Percentiles rank a stretch among this genome's conserved stretches.
phyloP scores from a whole-genome alignment of 2,888 invertebrate species.

The Tenthredo notha region DNA sequence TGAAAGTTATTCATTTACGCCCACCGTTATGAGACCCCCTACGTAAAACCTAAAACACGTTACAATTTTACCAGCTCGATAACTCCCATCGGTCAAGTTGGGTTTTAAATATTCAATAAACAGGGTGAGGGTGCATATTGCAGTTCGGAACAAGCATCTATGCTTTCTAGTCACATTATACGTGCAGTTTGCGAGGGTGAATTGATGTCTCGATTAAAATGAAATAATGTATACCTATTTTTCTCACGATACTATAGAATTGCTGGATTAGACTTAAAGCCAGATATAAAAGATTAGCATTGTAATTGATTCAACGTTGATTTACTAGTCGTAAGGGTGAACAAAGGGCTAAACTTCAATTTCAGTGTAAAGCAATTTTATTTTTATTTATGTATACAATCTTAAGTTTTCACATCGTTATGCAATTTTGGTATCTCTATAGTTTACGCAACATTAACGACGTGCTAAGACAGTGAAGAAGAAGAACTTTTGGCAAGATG shows the following conservation, averaged over 20 bases:
- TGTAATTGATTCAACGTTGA: conserved; percentile 10
- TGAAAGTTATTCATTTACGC: conserved; percentile 33
- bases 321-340: neutral
- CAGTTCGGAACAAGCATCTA: neutral
- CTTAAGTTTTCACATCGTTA: neutral
- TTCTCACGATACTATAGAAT: conserved; percentile 11
- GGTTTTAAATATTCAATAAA: neutral
- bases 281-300: neutral
- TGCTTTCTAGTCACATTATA: neutral
- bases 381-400: conserved; percentile 20
- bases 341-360: neutral
- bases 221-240: conserved; percentile 5
- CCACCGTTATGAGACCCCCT: neutral
- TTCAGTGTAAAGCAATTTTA: neutral
- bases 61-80: conserved; percentile 12
- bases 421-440: conserved; percentile 14
- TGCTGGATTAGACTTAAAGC: conserved; percentile 2
- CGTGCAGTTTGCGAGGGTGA: neutral
- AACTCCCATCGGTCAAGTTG: conserved; percentile 5
- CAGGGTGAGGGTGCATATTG: conserved; percentile 14
- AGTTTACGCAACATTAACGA: conserved; percentile 7
- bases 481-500: neutral
- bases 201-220: conserved; percentile 29
- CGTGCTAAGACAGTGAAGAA: neutral
- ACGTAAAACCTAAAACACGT: neutral